Percentiles rank a stretch among this genome's conserved stretches.
phyloP scores from a whole-genome alignment of 35 echinoderm and acorn worm species.

The Amphiura filiformis region DNA sequence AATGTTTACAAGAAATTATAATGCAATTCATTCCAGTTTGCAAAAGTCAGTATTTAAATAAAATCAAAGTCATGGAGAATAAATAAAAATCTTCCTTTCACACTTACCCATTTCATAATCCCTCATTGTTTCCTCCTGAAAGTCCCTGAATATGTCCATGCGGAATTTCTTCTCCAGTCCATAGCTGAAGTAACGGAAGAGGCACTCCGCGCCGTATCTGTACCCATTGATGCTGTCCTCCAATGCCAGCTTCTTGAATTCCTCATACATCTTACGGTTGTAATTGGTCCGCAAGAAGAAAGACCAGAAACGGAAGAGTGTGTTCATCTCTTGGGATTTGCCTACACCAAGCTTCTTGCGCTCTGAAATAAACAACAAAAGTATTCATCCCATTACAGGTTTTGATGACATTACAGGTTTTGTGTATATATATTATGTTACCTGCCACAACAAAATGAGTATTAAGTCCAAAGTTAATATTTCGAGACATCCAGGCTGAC shows the following conservation, averaged over 20 bases:
- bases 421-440: too few relatives aligned
- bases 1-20: too few relatives aligned
- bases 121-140: constrained; percentile 77
- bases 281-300: constrained; percentile 99
- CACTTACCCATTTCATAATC: constrained; percentile 80
- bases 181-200: constrained; percentile 97
- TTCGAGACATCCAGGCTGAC: too few relatives aligned
- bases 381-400: background rate
- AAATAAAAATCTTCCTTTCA: too few relatives aligned
- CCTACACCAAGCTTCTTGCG: constrained; percentile 98
- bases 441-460: too few relatives aligned
- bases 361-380: constrained; percentile 42
- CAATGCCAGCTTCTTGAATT: constrained; percentile 81
- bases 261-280: constrained; percentile 99
- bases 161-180: constrained; percentile 97
- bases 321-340: constrained; percentile 99
- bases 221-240: constrained; percentile 89
- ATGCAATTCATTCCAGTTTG: too few relatives aligned
- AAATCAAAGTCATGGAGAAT: too few relatives aligned
- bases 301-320: constrained; percentile 98
- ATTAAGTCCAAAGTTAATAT: too few relatives aligned
- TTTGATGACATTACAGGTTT: too few relatives aligned
- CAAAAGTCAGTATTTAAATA: too few relatives aligned
- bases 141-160: constrained; percentile 87
- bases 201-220: constrained; percentile 92